Conservation (phyloP, 2,888 invertebrate species). For the Orthonychiurus folsomi region DNA sequence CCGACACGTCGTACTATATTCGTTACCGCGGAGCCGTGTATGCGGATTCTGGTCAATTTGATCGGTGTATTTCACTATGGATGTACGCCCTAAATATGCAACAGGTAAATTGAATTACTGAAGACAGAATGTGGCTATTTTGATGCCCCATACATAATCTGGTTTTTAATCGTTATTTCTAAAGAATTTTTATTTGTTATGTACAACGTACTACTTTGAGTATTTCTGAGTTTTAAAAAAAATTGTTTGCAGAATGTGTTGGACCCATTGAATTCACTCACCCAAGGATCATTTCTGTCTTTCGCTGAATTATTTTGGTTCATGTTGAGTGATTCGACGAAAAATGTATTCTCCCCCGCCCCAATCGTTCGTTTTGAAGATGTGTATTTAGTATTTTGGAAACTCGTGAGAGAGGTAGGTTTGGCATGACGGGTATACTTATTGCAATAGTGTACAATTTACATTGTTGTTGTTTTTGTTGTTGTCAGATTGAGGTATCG, state of each 20-base stretch:
- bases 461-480: too few species aligned
- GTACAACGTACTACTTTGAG: background rate
- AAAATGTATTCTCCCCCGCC: too few species aligned
- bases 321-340: constrained; percentile 77
- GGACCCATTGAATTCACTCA: constrained; percentile 87
- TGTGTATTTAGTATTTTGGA: constrained; percentile 71
- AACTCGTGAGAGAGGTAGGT: constrained; percentile 56
- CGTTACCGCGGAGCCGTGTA: constrained; percentile 86
- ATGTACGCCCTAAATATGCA: constrained; percentile 95
- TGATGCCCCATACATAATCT: background rate
- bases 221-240: too few species aligned
- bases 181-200: background rate
- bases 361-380: too few species aligned
- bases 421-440: too few species aligned
- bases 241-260: constrained; percentile 68
- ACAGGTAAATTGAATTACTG: constrained; percentile 36
- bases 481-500: too few species aligned
- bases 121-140: background rate
- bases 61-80: constrained; percentile 83
- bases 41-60: constrained; percentile 88
- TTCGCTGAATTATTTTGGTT: constrained; percentile 91
- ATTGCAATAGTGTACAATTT: too few species aligned
- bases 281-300: constrained; percentile 84
- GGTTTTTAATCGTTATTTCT: background rate
- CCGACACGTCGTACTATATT: constrained; percentile 93